phyloP scores from a whole-genome alignment of 2,888 invertebrate species.

The Deilephila porcellus region DNA sequence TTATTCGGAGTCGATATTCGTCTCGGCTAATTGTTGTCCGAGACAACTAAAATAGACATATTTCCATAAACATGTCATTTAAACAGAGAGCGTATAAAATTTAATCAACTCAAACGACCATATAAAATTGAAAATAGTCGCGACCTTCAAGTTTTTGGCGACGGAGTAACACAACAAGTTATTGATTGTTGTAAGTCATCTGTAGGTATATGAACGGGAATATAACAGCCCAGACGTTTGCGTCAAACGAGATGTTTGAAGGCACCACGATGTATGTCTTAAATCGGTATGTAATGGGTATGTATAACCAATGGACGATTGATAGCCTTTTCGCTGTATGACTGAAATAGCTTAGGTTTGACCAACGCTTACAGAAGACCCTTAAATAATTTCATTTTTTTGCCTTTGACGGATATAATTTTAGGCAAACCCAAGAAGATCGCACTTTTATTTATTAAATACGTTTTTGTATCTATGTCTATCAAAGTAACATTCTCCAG shows the following conservation, averaged over 20 bases:
- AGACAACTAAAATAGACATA: neutral
- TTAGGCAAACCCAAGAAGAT: too few species aligned
- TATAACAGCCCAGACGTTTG: conserved; percentile 14
- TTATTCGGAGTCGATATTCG: conserved; percentile 3
- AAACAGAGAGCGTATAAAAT: conserved; percentile 21
- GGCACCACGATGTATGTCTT: neutral
- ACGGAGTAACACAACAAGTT: conserved; percentile 18
- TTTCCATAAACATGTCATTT: conserved; percentile 26
- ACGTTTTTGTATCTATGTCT: too few species aligned
- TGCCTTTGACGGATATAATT: too few species aligned
- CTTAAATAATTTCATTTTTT: too few species aligned
- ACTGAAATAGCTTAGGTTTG: too few species aligned
- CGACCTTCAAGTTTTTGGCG: conserved; percentile 32
- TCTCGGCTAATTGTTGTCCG: conserved; percentile 13
- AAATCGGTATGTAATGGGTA: neutral
- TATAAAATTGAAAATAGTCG: conserved; percentile 35
- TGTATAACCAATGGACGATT: neutral
- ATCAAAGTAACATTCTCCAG: too few species aligned
- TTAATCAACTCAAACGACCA: conserved; percentile 27
- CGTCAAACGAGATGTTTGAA: neutral
- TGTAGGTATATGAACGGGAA: neutral
- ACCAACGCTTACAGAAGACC: too few species aligned
- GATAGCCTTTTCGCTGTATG: neutral
- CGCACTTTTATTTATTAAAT: too few species aligned
- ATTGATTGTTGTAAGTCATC: conserved; percentile 8